Percentiles rank a stretch among this genome's conserved stretches.
phyloP scores from a whole-genome alignment of 1,140 invertebrate genomes.

The Plutomurus gul region DNA sequence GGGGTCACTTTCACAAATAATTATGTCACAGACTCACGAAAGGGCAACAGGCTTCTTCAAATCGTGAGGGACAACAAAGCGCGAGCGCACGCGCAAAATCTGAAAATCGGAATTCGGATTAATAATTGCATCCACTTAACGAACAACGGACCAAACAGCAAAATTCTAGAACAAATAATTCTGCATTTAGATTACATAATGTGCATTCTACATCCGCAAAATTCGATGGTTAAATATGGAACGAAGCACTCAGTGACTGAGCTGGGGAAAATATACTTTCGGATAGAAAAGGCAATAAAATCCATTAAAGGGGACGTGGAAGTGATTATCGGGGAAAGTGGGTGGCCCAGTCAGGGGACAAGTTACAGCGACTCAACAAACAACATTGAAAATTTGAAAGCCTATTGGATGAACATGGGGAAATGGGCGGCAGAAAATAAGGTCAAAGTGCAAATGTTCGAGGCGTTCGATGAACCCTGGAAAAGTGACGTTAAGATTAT shows the following conservation, averaged over 20 bases:
- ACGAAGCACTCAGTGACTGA: not conserved
- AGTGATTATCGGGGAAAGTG: constrained; percentile 50
- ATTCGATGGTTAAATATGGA: not conserved
- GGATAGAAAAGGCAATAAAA: constrained; percentile 18
- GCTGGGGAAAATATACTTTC: constrained; percentile 32
- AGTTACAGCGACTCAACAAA: constrained; percentile 5
- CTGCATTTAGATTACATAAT: constrained; percentile 43
- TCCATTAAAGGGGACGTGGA: constrained; percentile 28
- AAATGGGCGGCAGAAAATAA: not conserved
- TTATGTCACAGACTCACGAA: constrained; percentile 27
- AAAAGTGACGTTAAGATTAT: not conserved
- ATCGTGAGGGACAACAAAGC: constrained; percentile 42
- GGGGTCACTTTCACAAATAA: constrained; percentile 45
- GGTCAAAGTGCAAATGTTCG: constrained; percentile 31
- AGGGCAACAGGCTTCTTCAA: constrained; percentile 34
- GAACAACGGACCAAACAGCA: constrained; percentile 8
- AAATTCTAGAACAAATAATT: constrained; percentile 32
- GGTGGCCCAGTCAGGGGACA: constrained; percentile 44
- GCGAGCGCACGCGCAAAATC: constrained; percentile 14
- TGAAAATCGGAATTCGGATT: constrained; percentile 41
- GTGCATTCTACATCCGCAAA: constrained; percentile 43
- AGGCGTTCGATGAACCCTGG: constrained; percentile 43
- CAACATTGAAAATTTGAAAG: not conserved
- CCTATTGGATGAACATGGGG: constrained; percentile 22
- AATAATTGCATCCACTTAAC: constrained; percentile 39